Conservation (phyloP, 2,888 invertebrate genomes). For the Operophtera brumata region DNA sequence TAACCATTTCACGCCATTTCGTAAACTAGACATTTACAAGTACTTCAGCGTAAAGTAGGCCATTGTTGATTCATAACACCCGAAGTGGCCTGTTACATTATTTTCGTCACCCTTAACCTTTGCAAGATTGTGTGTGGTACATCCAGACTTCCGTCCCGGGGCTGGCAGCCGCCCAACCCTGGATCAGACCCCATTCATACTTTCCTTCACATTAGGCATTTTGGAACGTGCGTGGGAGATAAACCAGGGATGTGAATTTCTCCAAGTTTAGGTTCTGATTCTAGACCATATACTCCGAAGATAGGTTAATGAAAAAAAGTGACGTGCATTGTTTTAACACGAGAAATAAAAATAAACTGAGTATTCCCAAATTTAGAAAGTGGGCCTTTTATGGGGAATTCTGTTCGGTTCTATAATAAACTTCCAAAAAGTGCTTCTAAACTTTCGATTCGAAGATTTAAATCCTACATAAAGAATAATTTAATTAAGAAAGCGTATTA, state of each 20-base stretch:
- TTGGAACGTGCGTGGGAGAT: constrained; percentile 22
- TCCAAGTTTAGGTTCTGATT: too few species aligned
- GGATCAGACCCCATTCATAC: constrained; percentile 29
- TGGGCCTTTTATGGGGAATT: too few species aligned
- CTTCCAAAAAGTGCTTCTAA: too few species aligned
- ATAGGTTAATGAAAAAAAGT: too few species aligned
- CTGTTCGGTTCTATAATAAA: too few species aligned
- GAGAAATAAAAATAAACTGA: too few species aligned
- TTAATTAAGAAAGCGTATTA: too few species aligned
- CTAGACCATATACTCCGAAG: too few species aligned
- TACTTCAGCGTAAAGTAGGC: constrained; percentile 28
- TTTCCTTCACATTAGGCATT: constrained; percentile 24
- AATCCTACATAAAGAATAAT: too few species aligned
- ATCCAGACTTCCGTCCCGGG: constrained; percentile 25
- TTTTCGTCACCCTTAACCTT: constrained; percentile 70
- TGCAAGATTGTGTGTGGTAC: constrained; percentile 40
- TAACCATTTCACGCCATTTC: constrained; percentile 27
- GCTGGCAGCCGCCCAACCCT: constrained; percentile 29
- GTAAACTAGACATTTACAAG: constrained; percentile 16
- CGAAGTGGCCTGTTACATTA: constrained; percentile 53
- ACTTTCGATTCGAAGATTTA: too few species aligned
- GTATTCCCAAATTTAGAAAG: too few species aligned
- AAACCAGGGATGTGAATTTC: constrained; percentile 6
- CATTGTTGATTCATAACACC: constrained; percentile 40
- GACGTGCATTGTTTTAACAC: too few species aligned